Conservation (phyloP, 2,113 vertebrate species). For the Neoarius graeffei region DNA sequence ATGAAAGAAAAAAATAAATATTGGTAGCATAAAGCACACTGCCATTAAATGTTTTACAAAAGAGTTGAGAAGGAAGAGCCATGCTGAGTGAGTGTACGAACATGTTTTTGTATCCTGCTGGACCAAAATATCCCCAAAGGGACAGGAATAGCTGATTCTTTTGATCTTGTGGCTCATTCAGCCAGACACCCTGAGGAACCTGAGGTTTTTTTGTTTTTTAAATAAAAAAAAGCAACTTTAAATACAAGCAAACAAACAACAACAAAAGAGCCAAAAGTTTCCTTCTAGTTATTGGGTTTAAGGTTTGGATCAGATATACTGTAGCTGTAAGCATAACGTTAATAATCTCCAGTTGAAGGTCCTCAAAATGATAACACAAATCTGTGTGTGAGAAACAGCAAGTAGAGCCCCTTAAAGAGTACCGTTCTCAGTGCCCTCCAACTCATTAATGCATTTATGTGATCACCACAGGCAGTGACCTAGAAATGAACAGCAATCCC, state of each 20-base stretch:
- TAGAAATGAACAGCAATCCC: constrained; percentile 62
- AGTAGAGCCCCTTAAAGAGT: constrained; percentile 27
- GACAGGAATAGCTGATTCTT: not conserved
- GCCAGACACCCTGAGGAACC: not conserved
- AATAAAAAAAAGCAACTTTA: not conserved
- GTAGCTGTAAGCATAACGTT: too few species aligned
- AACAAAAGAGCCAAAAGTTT: not conserved
- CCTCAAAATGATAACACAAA: not conserved
- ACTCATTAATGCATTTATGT: constrained; percentile 59
- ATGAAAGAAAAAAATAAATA: constrained; percentile 6
- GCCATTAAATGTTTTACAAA: constrained; percentile 15
- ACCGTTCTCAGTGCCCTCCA: constrained; percentile 41
- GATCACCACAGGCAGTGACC: constrained; percentile 60
- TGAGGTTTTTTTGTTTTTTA: not conserved
- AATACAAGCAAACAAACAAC: not conserved
- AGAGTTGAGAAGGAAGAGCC: constrained; percentile 16
- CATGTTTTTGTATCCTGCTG: not conserved
- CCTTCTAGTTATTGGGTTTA: not conserved
- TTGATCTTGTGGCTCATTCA: not conserved
- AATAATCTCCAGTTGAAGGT: not conserved
- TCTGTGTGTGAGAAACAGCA: constrained; percentile 20
- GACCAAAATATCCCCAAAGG: not conserved
- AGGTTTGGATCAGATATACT: too few species aligned
- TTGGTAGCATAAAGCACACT: constrained; percentile 13
- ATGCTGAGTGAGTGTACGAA: not conserved